A percentile compares a stretch with the other conserved stretches of the same genome.
Conservation (phyloP, 1,140 invertebrate species). For the Macrocentrus cingulum region DNA sequence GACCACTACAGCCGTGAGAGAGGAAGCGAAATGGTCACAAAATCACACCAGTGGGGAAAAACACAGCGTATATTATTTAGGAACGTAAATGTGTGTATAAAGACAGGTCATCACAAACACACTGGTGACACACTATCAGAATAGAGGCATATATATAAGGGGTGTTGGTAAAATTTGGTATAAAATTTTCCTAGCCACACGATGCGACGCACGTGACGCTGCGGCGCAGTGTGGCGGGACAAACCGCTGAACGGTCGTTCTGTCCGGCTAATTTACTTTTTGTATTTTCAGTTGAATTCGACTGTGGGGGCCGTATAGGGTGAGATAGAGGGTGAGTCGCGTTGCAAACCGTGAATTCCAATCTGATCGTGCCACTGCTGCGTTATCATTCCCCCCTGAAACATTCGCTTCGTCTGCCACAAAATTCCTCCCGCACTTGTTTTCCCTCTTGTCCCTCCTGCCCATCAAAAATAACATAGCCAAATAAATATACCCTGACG, state of each 20-base stretch:
- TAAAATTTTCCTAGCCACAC: constrained; percentile 49
- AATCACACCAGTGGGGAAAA: too few relatives aligned
- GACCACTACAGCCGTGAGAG: too few relatives aligned
- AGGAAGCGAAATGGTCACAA: too few relatives aligned
- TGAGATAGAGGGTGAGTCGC: not conserved
- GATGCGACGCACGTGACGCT: constrained; percentile 53
- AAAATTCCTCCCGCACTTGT: not conserved
- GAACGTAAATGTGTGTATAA: constrained; percentile 4
- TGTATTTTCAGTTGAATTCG: constrained; percentile 58
- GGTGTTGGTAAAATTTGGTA: constrained; percentile 51
- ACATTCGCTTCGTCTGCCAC: not conserved
- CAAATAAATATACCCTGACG: too few relatives aligned
- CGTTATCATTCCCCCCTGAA: constrained; percentile 8
- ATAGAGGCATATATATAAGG: constrained; percentile 36
- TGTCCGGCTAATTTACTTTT: constrained; percentile 58
- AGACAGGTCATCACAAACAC: not conserved
- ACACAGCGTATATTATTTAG: not conserved
- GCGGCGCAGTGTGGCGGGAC: constrained; percentile 45
- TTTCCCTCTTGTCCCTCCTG: too few relatives aligned
- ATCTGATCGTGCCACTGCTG: constrained; percentile 32
- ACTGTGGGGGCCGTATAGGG: constrained; percentile 27
- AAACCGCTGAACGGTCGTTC: constrained; percentile 55
- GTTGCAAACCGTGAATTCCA: constrained; percentile 46
- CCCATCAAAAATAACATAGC: too few relatives aligned
- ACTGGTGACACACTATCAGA: constrained; percentile 6